Percentiles rank a stretch among this genome's conserved stretches.
Evolutionary conservation across 2,797 vertebrate genomes (phyloP).

Genomic region (Loriculus beryllinus): DNA sequence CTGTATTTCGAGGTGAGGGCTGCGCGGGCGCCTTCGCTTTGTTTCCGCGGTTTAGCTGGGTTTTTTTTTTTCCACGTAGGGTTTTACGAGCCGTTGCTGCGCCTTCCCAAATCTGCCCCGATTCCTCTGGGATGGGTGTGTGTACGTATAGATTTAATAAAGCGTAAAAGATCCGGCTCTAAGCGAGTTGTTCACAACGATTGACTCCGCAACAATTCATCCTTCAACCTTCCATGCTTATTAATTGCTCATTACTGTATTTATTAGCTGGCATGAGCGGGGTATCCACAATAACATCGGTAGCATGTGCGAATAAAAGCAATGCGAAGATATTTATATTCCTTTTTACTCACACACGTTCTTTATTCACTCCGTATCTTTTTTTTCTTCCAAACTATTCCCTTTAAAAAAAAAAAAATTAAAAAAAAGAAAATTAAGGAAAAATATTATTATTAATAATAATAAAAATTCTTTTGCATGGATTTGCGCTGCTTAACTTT

Average conservation of each 20-base stretch:
- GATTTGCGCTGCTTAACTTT: neutral
- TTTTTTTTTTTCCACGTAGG: neutral
- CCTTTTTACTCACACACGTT: neutral
- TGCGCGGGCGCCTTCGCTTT: neutral
- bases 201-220: neutral
- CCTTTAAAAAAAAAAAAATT: neutral
- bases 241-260: conserved; percentile 41
- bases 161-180: neutral
- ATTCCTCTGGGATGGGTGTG: conserved; percentile 21
- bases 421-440: neutral
- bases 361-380: neutral
- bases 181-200: neutral
- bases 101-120: neutral
- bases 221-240: neutral
- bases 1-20: neutral
- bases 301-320: neutral
- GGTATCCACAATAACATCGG: neutral
- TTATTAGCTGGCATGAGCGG: neutral
- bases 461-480: neutral
- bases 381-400: neutral
- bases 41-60: neutral
- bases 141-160: neutral
- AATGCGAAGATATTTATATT: neutral
- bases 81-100: neutral
- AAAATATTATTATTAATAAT: neutral